Percentiles rank a stretch among this genome's conserved stretches.
These are phyloP conservation scores for Platorchestia sp. DNA, from an alignment of 1,140 invertebrate species.

Conservation along the genomic window DNA sequence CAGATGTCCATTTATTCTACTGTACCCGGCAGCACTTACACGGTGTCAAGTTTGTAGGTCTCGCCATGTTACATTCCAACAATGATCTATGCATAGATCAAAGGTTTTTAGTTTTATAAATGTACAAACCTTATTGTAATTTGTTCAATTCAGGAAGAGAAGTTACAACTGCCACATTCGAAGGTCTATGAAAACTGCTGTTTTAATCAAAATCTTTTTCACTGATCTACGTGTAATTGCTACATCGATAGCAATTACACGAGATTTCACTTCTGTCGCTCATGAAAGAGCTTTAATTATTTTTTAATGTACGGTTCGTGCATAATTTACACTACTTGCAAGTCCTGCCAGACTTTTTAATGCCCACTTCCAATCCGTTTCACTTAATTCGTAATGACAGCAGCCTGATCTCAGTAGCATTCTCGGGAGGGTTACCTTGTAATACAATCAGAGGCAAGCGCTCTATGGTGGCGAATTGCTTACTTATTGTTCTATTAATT, in stretches of 20 bases:
- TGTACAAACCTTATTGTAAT: too few species aligned
- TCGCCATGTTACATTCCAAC: too few species aligned
- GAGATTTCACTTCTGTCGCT: neutral
- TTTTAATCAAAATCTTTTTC: neutral
- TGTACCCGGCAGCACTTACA: too few species aligned
- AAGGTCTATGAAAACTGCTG: neutral
- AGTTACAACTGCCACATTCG: neutral
- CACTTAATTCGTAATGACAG: neutral
- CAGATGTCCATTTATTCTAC: too few species aligned
- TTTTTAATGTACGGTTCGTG: neutral
- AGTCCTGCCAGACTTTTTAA: neutral
- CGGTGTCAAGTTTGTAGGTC: too few species aligned
- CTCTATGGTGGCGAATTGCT: conserved; percentile 43
- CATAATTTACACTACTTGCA: neutral
- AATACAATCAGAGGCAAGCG: conserved; percentile 21
- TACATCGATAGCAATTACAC: neutral
- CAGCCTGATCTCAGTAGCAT: neutral
- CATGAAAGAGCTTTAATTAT: neutral
- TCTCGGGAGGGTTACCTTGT: conserved; percentile 10
- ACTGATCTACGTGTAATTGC: neutral
- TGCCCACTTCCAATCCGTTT: neutral
- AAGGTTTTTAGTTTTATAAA: too few species aligned
- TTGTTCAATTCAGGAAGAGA: too few species aligned
- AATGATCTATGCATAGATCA: too few species aligned
- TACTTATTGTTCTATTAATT: conserved; percentile 43